Conservation (phyloP, 2,113 vertebrate genomes). For the Mobula birostris region DNA sequence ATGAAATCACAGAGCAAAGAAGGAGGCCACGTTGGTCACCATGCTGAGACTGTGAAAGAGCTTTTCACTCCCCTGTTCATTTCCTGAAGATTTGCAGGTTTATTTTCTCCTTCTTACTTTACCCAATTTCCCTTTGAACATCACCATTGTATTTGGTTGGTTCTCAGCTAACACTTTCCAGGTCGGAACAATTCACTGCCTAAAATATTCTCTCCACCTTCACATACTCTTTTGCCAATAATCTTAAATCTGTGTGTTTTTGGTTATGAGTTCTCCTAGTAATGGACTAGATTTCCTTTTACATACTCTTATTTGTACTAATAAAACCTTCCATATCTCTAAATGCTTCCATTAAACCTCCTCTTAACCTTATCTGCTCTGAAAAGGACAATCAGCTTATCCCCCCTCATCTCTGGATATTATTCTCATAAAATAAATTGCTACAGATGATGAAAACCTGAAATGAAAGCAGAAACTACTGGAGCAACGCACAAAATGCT, state of each 20-base stretch:
- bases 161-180: no score
- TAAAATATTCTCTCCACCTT: not conserved
- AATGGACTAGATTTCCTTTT: not conserved
- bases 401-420: not conserved
- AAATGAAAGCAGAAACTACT: no score
- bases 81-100: no score
- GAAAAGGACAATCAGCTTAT: not conserved
- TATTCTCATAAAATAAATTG: not conserved
- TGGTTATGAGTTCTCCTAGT: not conserved
- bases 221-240: not conserved
- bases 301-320: not conserved
- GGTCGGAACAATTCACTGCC: no score
- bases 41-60: not conserved
- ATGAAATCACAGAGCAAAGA: not conserved
- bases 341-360: not conserved
- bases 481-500: no score
- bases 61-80: not conserved
- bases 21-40: not conserved
- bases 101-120: no score
- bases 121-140: no score
- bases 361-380: not conserved
- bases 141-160: no score
- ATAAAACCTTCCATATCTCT: not conserved
- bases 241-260: not conserved
- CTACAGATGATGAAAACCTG: no score